Evolutionary conservation across 2,113 vertebrate species (phyloP).

Genomic region (Elephas maximus): DNA sequence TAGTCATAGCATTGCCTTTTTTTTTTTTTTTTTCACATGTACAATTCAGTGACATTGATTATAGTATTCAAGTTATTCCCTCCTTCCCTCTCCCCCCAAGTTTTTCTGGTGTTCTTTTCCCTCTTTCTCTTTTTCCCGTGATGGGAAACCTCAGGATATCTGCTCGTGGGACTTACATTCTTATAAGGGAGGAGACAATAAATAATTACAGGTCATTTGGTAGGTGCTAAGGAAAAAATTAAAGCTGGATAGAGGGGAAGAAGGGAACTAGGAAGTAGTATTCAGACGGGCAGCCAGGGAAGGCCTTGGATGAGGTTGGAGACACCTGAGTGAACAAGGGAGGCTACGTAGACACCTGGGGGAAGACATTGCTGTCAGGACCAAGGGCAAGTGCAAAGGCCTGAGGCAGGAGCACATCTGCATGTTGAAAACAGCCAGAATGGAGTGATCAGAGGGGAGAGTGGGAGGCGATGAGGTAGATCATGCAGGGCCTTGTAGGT

Average conservation of each 20-base stretch:
- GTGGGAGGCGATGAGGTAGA: constrained; percentile 37
- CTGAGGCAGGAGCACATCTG: constrained; percentile 18
- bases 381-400: constrained; percentile 28
- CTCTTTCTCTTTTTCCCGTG: background rate
- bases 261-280: background rate
- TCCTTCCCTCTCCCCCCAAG: background rate
- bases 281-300: background rate
- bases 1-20: background rate
- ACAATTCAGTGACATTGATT: background rate
- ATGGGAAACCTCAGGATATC: background rate
- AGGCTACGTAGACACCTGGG: background rate
- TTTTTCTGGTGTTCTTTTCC: background rate
- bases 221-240: background rate
- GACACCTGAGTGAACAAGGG: background rate
- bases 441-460: background rate
- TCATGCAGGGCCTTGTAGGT: constrained; percentile 28
- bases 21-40: background rate
- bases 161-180: constrained; percentile 4
- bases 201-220: constrained; percentile 32
- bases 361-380: background rate
- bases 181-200: constrained; percentile 12
- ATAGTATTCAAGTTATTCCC: background rate
- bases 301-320: too few relatives aligned
- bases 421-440: constrained; percentile 30
- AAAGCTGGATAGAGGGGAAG: background rate